Percentiles rank a stretch among this genome's conserved stretches.
Conservation (phyloP, 2,888 invertebrate genomes). For the Thera britannica region DNA sequence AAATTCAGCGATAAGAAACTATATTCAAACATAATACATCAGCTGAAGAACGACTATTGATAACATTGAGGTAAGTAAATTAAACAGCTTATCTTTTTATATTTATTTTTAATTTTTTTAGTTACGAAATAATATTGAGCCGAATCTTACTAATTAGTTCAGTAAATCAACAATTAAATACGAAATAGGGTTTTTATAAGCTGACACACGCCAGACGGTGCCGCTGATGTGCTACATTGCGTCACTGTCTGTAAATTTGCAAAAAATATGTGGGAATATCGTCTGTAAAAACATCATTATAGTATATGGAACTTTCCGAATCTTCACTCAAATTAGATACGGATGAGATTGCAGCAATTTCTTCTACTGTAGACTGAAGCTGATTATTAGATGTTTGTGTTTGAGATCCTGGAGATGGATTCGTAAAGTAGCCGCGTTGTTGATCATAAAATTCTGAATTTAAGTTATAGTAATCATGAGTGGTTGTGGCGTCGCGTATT, state of each 20-base stretch:
- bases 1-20: slow-evolving; percentile 1
- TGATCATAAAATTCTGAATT: background rate
- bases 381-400: background rate
- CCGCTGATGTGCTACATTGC: slow-evolving; percentile 1
- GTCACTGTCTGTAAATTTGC: slow-evolving; percentile 2
- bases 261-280: background rate
- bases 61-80: too few relatives aligned
- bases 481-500: slow-evolving; percentile 6
- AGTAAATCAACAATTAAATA: too few relatives aligned
- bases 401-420: slow-evolving; percentile 2
- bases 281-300: slow-evolving; percentile 1
- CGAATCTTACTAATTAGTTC: too few relatives aligned
- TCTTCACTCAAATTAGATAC: slow-evolving; percentile 2
- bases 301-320: slow-evolving; percentile 4
- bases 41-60: slow-evolving; percentile 1
- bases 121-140: too few relatives aligned
- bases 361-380: background rate
- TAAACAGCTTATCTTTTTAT: too few relatives aligned
- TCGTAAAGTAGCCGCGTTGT: slow-evolving; percentile 1
- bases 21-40: slow-evolving; percentile 1
- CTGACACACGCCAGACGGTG: too few relatives aligned
- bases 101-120: too few relatives aligned
- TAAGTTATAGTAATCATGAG: slow-evolving; percentile 4
- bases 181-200: too few relatives aligned
- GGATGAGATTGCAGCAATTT: background rate